phyloP scores from a whole-genome alignment of 1,140 invertebrate species.

The Pantala flavescens region DNA sequence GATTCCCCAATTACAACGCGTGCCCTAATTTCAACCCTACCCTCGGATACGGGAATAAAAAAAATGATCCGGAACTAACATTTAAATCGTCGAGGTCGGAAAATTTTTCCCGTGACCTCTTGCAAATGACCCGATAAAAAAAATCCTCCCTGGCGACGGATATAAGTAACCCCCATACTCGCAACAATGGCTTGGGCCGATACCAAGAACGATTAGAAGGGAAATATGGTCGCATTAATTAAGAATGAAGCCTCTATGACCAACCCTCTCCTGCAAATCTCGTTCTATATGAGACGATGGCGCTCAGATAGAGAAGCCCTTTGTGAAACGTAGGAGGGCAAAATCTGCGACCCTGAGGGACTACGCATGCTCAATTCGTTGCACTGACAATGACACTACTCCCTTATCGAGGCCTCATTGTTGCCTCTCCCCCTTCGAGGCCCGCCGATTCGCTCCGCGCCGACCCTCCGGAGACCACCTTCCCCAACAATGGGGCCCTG shows the following conservation, averaged over 20 bases:
- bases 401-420: not conserved
- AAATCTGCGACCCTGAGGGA: not conserved
- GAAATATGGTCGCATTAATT: constrained; percentile 7
- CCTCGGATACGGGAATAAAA: not conserved
- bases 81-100: constrained; percentile 5
- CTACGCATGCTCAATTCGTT: not conserved
- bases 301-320: not conserved
- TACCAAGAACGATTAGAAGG: not conserved
- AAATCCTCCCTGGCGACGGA: not conserved
- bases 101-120: not conserved
- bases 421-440: not conserved
- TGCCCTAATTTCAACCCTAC: not conserved
- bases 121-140: not conserved
- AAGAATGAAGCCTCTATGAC: not conserved
- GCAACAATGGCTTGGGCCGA: not conserved
- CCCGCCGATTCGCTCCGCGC: not conserved
- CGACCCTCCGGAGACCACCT: not conserved
- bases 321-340: not conserved
- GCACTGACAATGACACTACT: not conserved
- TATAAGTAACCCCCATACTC: not conserved
- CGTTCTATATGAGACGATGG: not conserved
- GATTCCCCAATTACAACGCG: not conserved
- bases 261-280: not conserved
- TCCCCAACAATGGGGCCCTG: not conserved
- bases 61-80: not conserved